A percentile compares a stretch with the other conserved stretches of the same genome.
Evolutionary conservation across 2,888 invertebrate species (phyloP).

Genomic region (Parnassius glacialis): DNA sequence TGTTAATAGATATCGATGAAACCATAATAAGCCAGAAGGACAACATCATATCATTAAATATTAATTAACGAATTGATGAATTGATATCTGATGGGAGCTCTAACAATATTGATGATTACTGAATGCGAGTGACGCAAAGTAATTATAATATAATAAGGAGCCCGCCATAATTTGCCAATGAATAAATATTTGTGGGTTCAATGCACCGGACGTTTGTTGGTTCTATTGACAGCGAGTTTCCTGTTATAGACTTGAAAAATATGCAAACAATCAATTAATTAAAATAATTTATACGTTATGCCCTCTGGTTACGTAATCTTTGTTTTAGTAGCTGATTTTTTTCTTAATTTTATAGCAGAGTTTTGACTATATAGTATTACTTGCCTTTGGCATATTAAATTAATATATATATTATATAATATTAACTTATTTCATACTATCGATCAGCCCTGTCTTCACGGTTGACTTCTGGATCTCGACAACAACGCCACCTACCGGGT

Average conservation of each 20-base stretch:
- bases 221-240: constrained; percentile 13
- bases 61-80: constrained; percentile 16
- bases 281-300: constrained; percentile 15
- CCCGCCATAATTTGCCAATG: constrained; percentile 22
- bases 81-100: constrained; percentile 17
- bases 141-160: constrained; percentile 26
- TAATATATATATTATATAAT: too few species aligned
- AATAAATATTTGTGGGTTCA: constrained; percentile 25
- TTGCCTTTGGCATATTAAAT: too few species aligned
- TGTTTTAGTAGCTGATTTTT: background rate
- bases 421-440: too few species aligned
- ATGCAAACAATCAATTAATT: constrained; percentile 21
- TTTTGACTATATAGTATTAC: too few species aligned
- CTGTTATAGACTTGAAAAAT: constrained; percentile 18
- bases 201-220: constrained; percentile 23
- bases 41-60: constrained; percentile 13
- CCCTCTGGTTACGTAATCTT: constrained; percentile 17
- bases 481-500: too few species aligned
- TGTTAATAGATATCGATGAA: background rate
- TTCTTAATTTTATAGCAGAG: too few species aligned
- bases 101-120: constrained; percentile 18
- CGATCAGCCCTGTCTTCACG: too few species aligned
- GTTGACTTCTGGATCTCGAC: too few species aligned
- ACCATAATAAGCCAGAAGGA: background rate
- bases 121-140: constrained; percentile 20